A percentile compares a stretch with the other conserved stretches of the same genome.
Evolutionary conservation across 2,888 invertebrate genomes (phyloP).

Genomic region (Acanthosoma haemorrhoidale): DNA sequence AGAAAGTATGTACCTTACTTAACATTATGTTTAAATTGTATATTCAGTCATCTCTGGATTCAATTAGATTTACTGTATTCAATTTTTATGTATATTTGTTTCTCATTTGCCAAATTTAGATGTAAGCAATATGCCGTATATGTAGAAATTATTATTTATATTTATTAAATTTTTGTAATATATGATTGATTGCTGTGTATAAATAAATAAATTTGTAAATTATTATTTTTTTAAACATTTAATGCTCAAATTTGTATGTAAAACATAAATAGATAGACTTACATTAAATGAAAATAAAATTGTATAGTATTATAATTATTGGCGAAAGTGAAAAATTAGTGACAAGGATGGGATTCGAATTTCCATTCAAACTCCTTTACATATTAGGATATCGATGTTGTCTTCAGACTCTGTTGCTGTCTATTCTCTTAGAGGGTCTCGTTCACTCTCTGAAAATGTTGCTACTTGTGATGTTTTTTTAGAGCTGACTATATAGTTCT

Average conservation of each 20-base stretch:
- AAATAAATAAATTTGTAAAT: neutral
- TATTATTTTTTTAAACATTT: neutral
- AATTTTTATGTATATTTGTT: neutral
- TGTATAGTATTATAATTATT: neutral
- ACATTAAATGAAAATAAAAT: neutral
- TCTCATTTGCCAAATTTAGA: neutral
- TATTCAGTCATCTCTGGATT: neutral
- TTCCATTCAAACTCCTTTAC: no score
- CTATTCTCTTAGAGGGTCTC: no score
- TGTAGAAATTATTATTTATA: no score
- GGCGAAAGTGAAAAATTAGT: no score
- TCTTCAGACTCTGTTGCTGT: no score
- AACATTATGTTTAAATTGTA: neutral
- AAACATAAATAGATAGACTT: conserved; percentile 5
- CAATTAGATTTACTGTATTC: neutral
- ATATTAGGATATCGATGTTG: no score
- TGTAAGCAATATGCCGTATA: no score
- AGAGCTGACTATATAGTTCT: no score
- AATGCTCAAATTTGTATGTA: conserved; percentile 3
- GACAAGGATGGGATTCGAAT: no score
- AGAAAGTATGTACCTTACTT: conserved; percentile 7
- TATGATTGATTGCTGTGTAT: neutral
- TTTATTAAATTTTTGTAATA: neutral
- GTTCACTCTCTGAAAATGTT: no score
- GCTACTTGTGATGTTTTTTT: no score